Conservation (phyloP, 2,797 vertebrate genomes). For the Morelia viridis region DNA sequence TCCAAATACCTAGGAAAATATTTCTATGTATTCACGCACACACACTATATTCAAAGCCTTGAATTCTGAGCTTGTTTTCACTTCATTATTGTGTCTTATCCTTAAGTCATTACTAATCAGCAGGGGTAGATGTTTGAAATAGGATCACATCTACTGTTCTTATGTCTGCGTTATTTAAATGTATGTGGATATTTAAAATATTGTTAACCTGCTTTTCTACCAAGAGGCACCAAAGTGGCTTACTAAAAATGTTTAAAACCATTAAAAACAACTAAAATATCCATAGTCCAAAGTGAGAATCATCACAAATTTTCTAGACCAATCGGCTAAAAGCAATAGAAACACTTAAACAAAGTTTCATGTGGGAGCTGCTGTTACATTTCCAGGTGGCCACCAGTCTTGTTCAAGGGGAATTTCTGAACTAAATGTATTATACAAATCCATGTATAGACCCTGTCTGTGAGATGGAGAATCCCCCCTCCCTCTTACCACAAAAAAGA, state of each 20-base stretch:
- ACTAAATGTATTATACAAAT: too few relatives aligned
- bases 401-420: too few relatives aligned
- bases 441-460: too few relatives aligned
- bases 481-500: not conserved
- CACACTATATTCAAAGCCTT: not conserved
- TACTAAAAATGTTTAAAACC: not conserved
- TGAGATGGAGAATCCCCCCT: too few relatives aligned
- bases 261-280: not conserved
- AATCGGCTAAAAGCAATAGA: too few relatives aligned
- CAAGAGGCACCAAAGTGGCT: not conserved
- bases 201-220: not conserved
- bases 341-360: too few relatives aligned
- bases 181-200: not conserved
- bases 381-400: too few relatives aligned
- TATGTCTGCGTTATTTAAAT: not conserved
- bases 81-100: not conserved
- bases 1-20: conserved; percentile 4
- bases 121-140: not conserved
- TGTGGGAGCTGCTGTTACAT: too few relatives aligned
- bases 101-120: not conserved
- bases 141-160: not conserved
- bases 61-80: not conserved
- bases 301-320: not conserved
- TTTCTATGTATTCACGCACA: not conserved
- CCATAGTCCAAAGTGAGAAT: not conserved